phyloP scores from a whole-genome alignment of 2,113 vertebrate species.

The Hyaena hyaena region DNA sequence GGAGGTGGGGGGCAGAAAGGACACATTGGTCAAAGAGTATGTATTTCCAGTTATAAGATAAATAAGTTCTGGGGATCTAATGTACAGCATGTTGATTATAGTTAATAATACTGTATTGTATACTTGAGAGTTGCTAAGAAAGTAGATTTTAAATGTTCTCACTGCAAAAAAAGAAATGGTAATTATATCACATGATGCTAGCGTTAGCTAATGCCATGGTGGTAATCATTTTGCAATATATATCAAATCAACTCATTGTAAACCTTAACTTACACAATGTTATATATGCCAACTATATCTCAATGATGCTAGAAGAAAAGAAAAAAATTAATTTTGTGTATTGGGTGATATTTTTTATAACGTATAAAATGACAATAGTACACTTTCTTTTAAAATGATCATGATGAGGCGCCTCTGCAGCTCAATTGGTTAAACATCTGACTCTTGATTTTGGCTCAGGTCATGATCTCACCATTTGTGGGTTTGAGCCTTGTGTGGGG shows the following conservation, averaged over 20 bases:
- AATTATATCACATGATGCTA: neutral
- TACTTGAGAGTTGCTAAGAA: neutral
- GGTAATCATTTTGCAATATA: neutral
- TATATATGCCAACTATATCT: no score
- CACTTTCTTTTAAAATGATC: slow-evolving; percentile 53
- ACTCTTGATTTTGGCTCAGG: no score
- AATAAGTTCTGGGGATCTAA: neutral
- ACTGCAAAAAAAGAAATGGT: neutral
- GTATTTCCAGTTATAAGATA: neutral
- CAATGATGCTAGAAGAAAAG: neutral
- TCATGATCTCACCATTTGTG: no score
- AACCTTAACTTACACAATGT: neutral
- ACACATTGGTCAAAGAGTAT: neutral
- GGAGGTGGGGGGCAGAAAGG: no score
- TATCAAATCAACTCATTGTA: neutral
- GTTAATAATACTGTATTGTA: neutral
- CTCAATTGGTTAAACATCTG: no score
- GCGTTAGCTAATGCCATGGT: neutral
- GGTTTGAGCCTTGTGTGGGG: no score
- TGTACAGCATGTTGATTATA: neutral
- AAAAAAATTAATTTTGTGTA: slow-evolving; percentile 35
- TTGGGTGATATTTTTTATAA: slow-evolving; percentile 63
- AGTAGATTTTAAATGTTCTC: neutral
- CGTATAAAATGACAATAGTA: slow-evolving; percentile 25
- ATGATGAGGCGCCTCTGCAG: neutral